phyloP scores from a whole-genome alignment of 2,888 invertebrate species.

The Tricholauxania praeusta region DNA sequence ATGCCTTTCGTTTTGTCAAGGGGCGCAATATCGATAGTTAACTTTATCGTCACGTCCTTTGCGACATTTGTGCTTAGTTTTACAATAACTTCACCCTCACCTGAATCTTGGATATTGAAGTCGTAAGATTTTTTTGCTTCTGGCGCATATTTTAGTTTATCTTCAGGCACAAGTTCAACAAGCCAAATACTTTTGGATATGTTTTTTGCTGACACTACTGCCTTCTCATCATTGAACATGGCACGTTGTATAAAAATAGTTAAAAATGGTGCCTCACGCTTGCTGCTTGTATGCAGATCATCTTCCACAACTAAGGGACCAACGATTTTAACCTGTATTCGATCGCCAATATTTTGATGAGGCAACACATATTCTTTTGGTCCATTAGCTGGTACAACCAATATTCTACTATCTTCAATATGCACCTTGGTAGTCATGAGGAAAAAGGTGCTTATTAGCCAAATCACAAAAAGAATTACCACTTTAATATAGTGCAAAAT shows the following conservation, averaged over 20 bases:
- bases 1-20: conserved; percentile 76
- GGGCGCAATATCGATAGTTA: conserved; percentile 74
- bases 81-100: not conserved
- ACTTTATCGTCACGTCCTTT: conserved; percentile 65
- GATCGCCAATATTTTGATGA: not conserved
- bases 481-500: conserved; percentile 58
- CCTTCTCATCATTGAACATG: not conserved
- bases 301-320: conserved; percentile 39
- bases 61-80: conserved; percentile 49
- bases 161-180: not conserved
- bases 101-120: not conserved
- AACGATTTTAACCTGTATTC: conserved; percentile 27
- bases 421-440: conserved; percentile 76
- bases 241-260: not conserved
- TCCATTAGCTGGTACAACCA: conserved; percentile 67
- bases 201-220: not conserved
- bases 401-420: conserved; percentile 71
- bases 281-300: not conserved
- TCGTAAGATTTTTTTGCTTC: not conserved
- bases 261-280: not conserved
- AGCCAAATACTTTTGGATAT: not conserved
- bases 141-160: not conserved
- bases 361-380: not conserved
- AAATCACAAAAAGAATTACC: conserved; percentile 70
- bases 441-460: conserved; percentile 75